Evolutionary conservation across 2,888 invertebrate species (phyloP).

Genomic region (Nephrocerus scutellatus): DNA sequence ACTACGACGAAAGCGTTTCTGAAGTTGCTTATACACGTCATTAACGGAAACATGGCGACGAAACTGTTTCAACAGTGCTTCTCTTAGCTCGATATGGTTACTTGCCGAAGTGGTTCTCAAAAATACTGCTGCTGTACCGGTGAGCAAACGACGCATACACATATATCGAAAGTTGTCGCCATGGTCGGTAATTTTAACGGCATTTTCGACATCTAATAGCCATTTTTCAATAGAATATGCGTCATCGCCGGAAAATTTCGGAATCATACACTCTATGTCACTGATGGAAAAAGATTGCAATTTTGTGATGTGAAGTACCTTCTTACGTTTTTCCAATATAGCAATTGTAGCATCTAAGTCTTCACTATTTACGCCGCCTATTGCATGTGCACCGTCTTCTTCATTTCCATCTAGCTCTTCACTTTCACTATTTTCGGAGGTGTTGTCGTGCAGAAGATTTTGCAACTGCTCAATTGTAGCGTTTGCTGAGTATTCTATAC

Average conservation of each 20-base stretch:
- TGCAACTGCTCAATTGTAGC: no score
- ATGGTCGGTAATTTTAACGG: background rate
- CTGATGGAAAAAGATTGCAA: background rate
- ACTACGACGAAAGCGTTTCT: background rate
- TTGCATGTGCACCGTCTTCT: no score
- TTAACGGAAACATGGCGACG: background rate
- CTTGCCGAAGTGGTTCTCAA: background rate
- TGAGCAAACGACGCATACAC: constrained; percentile 3
- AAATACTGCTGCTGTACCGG: constrained; percentile 7
- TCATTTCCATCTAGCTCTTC: no score
- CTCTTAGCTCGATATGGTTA: constrained; percentile 2
- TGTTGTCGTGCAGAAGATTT: no score
- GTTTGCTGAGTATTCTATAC: no score
- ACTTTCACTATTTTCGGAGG: no score
- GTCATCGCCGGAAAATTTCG: constrained; percentile 3
- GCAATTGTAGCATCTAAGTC: no score
- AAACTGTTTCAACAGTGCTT: constrained; percentile 1
- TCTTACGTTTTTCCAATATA: no score
- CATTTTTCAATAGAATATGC: constrained; percentile 3
- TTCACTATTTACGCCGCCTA: no score
- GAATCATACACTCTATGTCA: constrained; percentile 2
- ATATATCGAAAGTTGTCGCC: no score
- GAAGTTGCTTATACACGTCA: constrained; percentile 3
- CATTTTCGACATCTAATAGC: constrained; percentile 3
- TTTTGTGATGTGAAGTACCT: background rate